Conservation (phyloP, 2,797 vertebrate genomes). For the Micromesistius poutassou region DNA sequence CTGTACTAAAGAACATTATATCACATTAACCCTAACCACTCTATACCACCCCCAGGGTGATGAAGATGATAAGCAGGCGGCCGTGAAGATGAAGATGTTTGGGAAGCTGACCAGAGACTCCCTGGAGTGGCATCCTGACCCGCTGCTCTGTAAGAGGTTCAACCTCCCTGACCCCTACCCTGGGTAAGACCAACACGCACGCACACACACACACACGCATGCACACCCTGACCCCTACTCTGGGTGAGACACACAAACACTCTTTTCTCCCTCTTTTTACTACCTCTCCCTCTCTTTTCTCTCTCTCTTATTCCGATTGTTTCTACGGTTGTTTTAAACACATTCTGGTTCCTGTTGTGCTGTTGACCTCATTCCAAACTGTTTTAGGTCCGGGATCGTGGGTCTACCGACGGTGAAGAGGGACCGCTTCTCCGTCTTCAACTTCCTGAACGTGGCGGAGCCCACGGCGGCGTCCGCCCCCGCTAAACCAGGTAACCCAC, state of each 20-base stretch:
- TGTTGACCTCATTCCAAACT: not conserved
- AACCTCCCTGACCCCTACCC: conserved; percentile 90
- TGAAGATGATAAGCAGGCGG: conserved; percentile 79
- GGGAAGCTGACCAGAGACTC: conserved; percentile 89
- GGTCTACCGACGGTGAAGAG: conserved; percentile 91
- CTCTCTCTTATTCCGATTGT: too few species aligned
- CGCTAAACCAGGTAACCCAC: conserved; percentile 36
- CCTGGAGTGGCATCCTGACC: conserved; percentile 92
- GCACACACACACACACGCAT: not conserved
- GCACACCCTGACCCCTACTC: conserved; percentile 4
- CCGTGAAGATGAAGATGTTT: conserved; percentile 95
- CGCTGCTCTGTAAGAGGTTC: conserved; percentile 91
- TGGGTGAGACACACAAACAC: not conserved
- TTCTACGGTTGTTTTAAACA: not conserved
- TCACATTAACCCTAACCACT: too few species aligned
- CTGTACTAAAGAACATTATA: too few species aligned
- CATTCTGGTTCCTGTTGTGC: not conserved
- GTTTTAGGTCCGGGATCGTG: conserved; percentile 81
- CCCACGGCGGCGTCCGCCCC: not conserved
- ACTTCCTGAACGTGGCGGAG: conserved; percentile 84
- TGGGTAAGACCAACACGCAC: conserved; percentile 67
- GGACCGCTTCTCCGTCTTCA: conserved; percentile 95
- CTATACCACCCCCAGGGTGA: conserved; percentile 76
- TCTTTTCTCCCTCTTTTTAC: too few species aligned
- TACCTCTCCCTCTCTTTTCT: not conserved